Conservation (phyloP, 2,113 vertebrate genomes). For the Hippolais icterina region DNA sequence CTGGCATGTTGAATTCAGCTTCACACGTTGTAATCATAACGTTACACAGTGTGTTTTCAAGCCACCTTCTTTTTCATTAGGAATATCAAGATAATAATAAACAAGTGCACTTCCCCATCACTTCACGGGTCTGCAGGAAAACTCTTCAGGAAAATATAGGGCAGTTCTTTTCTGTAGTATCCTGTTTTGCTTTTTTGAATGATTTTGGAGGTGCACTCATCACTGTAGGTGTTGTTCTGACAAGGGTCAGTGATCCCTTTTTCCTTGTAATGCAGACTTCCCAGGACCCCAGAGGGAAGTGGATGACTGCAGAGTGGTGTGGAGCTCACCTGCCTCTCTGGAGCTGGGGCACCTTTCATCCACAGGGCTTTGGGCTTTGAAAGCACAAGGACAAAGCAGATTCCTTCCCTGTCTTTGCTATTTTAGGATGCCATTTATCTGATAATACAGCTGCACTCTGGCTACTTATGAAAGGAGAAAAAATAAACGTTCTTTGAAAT, state of each 20-base stretch:
- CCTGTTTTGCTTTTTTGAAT: background rate
- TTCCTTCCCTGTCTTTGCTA: background rate
- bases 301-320: background rate
- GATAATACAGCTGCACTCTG: background rate
- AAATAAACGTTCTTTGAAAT: background rate
- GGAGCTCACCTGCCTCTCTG: background rate
- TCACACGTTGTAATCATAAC: background rate
- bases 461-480: background rate
- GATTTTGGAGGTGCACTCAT: background rate
- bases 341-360: background rate
- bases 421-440: background rate
- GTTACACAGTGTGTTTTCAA: background rate
- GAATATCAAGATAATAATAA: background rate
- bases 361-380: background rate
- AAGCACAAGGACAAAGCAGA: background rate
- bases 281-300: background rate
- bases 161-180: background rate
- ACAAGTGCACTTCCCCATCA: background rate
- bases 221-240: background rate
- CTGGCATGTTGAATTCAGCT: conserved; percentile 49
- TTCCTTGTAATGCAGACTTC: background rate
- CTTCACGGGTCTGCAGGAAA: background rate
- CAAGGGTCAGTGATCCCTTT: background rate
- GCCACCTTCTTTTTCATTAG: background rate
- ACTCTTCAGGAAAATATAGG: background rate